Evolutionary conservation across 2,797 vertebrate genomes (phyloP).

Genomic region (Hypotaenidia philippensis): DNA sequence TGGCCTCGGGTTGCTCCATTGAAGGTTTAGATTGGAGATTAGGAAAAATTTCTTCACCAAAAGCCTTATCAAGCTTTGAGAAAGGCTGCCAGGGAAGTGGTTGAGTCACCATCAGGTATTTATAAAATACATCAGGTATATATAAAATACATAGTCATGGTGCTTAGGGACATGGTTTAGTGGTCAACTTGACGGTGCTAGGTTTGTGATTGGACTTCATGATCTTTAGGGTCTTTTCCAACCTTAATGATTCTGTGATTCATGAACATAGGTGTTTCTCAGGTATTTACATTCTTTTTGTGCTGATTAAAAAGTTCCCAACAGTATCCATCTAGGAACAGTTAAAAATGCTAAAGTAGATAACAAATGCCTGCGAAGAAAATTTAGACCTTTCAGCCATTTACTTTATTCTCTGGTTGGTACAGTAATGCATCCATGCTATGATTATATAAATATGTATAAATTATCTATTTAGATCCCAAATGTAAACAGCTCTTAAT

Average conservation of each 20-base stretch:
- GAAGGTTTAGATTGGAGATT: background rate
- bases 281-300: background rate
- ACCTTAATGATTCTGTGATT: background rate
- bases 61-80: background rate
- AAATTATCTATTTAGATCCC: background rate
- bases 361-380: background rate
- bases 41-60: background rate
- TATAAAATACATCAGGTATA: background rate
- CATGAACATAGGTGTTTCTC: background rate
- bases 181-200: background rate
- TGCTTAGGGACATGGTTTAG: background rate
- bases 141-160: background rate
- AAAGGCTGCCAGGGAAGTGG: background rate
- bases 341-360: background rate
- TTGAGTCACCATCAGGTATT: background rate
- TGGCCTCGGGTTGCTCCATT: fast-evolving
- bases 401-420: background rate
- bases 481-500: background rate
- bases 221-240: background rate
- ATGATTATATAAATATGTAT: background rate
- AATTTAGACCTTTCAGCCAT: background rate
- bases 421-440: background rate
- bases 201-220: background rate
- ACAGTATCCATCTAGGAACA: background rate
- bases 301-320: background rate